Evolutionary conservation across 2,888 invertebrate species (phyloP).

Genomic region (Aspidiotus destructor): DNA sequence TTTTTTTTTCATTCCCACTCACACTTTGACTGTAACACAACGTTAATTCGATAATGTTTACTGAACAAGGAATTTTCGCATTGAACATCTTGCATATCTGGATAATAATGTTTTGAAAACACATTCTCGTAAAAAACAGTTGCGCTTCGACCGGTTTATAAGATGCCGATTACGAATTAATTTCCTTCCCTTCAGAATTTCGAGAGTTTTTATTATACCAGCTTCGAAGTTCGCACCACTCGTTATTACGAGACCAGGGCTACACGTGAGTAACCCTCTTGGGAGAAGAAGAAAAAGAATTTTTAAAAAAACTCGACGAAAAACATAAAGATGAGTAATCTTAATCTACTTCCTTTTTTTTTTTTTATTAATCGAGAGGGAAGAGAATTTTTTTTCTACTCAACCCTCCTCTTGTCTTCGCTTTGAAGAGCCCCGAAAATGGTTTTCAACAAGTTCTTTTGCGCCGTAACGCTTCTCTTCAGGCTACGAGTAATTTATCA

Average conservation of each 20-base stretch:
- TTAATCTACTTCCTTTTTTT: not conserved
- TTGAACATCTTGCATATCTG: no score
- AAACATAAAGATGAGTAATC: not conserved
- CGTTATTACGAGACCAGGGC: not conserved
- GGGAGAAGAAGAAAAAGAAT: not conserved
- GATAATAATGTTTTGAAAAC: not conserved
- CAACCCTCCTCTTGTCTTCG: not conserved
- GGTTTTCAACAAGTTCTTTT: not conserved
- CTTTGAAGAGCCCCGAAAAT: not conserved
- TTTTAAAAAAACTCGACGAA: not conserved
- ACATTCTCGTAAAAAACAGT: not conserved
- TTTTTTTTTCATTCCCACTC: no score
- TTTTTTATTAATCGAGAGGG: not conserved
- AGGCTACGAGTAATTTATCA: not conserved
- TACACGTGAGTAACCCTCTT: not conserved
- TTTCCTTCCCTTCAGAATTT: not conserved
- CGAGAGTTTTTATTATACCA: not conserved
- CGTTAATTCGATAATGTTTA: no score
- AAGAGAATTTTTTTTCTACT: not conserved
- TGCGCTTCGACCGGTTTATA: conserved; percentile 2
- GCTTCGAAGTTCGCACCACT: not conserved
- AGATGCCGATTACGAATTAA: not conserved
- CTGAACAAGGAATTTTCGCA: no score
- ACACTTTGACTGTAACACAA: no score
- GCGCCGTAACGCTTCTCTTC: not conserved